Evolutionary conservation across 2,888 invertebrate genomes (phyloP).

Genomic region (Eumacrocentrus americanus): DNA sequence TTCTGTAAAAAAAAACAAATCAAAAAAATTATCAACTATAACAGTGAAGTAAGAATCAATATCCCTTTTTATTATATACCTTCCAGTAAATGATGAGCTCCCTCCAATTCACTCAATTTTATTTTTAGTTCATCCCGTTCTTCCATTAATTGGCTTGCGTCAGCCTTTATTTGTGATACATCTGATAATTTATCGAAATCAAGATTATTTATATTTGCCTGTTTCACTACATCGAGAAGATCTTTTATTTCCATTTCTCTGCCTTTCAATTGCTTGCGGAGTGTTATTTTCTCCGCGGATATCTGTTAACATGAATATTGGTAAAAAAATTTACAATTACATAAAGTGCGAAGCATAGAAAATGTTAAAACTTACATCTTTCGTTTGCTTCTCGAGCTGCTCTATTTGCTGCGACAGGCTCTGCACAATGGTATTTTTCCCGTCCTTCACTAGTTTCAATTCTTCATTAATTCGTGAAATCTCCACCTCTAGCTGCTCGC

Average conservation of each 20-base stretch:
- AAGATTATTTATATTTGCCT: constrained; percentile 50
- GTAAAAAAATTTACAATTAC: constrained; percentile 1
- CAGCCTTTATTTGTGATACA: constrained; percentile 67
- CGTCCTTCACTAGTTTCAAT: constrained; percentile 58
- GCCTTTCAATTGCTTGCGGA: constrained; percentile 49
- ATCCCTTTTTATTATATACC: constrained; percentile 46
- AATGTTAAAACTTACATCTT: constrained; percentile 62
- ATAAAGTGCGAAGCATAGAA: constrained; percentile 7
- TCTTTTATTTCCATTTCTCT: constrained; percentile 55
- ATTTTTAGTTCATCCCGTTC: constrained; percentile 63
- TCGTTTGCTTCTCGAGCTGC: constrained; percentile 65
- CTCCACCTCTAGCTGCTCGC: constrained; percentile 58
- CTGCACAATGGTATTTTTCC: constrained; percentile 65
- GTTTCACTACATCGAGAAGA: constrained; percentile 50
- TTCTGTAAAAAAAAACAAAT: constrained; percentile 44
- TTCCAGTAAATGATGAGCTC: constrained; percentile 60
- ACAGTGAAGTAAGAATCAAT: neutral
- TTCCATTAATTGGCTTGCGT: constrained; percentile 64
- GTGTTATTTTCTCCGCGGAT: constrained; percentile 43
- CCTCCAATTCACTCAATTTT: constrained; percentile 57
- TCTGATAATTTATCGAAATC: constrained; percentile 65
- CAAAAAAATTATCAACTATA: neutral
- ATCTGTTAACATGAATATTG: constrained; percentile 38
- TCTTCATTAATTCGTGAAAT: constrained; percentile 45
- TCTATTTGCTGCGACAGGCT: constrained; percentile 65